phyloP scores from a whole-genome alignment of 1,140 invertebrate species.

The Limonius californicus region DNA sequence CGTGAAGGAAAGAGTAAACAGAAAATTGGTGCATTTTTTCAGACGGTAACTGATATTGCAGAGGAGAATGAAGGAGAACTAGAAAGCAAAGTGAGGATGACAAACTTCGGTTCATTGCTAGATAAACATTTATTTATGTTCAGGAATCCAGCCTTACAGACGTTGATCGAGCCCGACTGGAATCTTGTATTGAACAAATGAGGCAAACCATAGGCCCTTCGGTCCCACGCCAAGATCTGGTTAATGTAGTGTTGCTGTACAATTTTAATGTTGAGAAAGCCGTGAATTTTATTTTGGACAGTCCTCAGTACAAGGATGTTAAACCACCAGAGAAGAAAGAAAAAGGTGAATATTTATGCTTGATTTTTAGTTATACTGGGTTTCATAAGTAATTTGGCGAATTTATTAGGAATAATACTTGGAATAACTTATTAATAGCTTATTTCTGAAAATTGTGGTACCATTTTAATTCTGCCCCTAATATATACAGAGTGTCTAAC shows the following conservation, averaged over 20 bases:
- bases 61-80: conserved; percentile 64
- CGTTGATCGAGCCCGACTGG: conserved; percentile 66
- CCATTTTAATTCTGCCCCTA: too few relatives aligned
- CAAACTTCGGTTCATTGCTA: background rate
- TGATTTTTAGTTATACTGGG: too few relatives aligned
- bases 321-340: conserved; percentile 29
- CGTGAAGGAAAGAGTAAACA: conserved; percentile 61
- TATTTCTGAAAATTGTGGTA: too few relatives aligned
- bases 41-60: conserved; percentile 66
- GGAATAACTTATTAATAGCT: too few relatives aligned
- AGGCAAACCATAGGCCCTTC: conserved; percentile 39
- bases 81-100: conserved; percentile 24
- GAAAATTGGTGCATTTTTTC: conserved; percentile 68
- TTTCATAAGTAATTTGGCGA: too few relatives aligned
- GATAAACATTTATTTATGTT: conserved; percentile 26
- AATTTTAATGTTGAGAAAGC: conserved; percentile 70
- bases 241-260: conserved; percentile 60
- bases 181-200: conserved; percentile 80
- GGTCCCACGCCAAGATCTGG: conserved; percentile 64
- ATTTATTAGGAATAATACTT: too few relatives aligned
- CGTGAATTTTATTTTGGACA: conserved; percentile 63
- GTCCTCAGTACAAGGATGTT: conserved; percentile 13
- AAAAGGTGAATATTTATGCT: conserved; percentile 42
- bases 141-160: conserved; percentile 57
- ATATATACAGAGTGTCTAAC: too few relatives aligned